Evolutionary conservation across 2,888 invertebrate genomes (phyloP), one percentile per base, ranked within the genome.

Genomic region (Omphaloscelis lunosa): DNA sequence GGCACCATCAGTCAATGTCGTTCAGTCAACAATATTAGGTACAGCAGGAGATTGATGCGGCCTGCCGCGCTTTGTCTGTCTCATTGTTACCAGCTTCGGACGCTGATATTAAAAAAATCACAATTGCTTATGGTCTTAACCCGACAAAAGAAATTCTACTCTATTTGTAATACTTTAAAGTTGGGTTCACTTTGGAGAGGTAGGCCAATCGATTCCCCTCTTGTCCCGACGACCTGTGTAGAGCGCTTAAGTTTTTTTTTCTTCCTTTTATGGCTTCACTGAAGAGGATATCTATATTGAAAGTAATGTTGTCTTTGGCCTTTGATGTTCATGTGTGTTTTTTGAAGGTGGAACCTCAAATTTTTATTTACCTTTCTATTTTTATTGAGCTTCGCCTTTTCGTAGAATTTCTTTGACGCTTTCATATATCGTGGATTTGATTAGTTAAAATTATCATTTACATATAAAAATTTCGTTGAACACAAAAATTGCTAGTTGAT

Each of bases 1-100:
- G 67, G n/a, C 51, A 69, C 83, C 88, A 91, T 91, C 91, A 89
- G 88, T 91, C 92, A 91, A 86, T 82, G 92, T 92, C 91, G 79
- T 77, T 83, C 75, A 79, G 51, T 75, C 78, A 77, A 85, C 88
- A 89, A 89, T 92, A 92, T 92, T 89, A 91, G 89, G 86, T 82
- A 84, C 84, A 79, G 70, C 63, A 56, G 45, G 90, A 90, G 91
- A 91, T 91, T 92, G 91, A 92, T 91, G 92, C 84, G 86, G 86
- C 86, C 78, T 79, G 73, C 78, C 70, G 80, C 88, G 90, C 90
- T 90, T 88, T 90, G 87, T 90, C 90, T 88, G 86, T 88, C 90
- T 87, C 90, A 88, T 87, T 89, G 89, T 89, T 86, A 84, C 84
- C 72, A 81, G 84, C 86, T 88, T 86, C 77, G 84, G 88, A 84